These are phyloP conservation scores for Eupithecia pulchellata DNA, from an alignment of 2,888 invertebrate genomes.

Conservation along the genomic window DNA sequence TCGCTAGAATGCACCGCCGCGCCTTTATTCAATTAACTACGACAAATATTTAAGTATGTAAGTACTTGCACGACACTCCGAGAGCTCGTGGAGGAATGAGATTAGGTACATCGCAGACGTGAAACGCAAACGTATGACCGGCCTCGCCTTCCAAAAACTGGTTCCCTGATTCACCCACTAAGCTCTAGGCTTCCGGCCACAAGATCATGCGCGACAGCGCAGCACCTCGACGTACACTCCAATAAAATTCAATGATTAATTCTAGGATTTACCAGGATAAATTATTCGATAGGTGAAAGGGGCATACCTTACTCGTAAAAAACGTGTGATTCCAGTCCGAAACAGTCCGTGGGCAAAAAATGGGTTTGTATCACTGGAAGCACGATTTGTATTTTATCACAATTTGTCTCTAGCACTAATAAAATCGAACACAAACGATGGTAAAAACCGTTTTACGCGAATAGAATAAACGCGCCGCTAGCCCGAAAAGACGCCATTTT, in stretches of 20 bases:
- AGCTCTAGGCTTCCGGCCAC: slow-evolving; percentile 69
- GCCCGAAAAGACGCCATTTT: slow-evolving; percentile 83
- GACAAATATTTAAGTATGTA: slow-evolving; percentile 49
- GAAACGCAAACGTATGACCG: slow-evolving; percentile 50
- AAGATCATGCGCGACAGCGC: slow-evolving; percentile 46
- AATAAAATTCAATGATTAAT: slow-evolving; percentile 50
- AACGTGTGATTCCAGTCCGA: slow-evolving; percentile 42
- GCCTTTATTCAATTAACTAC: slow-evolving; percentile 68
- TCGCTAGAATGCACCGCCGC: slow-evolving; percentile 45
- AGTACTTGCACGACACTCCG: slow-evolving; percentile 45
- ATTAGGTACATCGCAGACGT: slow-evolving; percentile 50
- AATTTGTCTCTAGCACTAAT: slow-evolving; percentile 67
- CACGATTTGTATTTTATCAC: slow-evolving; percentile 56
- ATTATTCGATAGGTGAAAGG: slow-evolving; percentile 82
- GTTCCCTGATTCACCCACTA: slow-evolving; percentile 76
- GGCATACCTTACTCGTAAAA: slow-evolving; percentile 70
- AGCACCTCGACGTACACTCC: slow-evolving; percentile 34
- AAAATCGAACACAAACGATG: slow-evolving; percentile 66
- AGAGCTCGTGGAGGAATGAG: slow-evolving; percentile 60
- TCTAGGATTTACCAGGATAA: slow-evolving; percentile 59
- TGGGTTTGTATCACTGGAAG: slow-evolving; percentile 37
- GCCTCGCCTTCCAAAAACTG: slow-evolving; percentile 71
- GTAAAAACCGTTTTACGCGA: slow-evolving; percentile 58
- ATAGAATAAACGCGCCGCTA: slow-evolving; percentile 59
- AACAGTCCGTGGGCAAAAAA: slow-evolving; percentile 36